Percentiles rank a stretch among this genome's conserved stretches.
Evolutionary conservation across 1,140 invertebrate genomes (phyloP).

Genomic region (Drosophila setifemur): DNA sequence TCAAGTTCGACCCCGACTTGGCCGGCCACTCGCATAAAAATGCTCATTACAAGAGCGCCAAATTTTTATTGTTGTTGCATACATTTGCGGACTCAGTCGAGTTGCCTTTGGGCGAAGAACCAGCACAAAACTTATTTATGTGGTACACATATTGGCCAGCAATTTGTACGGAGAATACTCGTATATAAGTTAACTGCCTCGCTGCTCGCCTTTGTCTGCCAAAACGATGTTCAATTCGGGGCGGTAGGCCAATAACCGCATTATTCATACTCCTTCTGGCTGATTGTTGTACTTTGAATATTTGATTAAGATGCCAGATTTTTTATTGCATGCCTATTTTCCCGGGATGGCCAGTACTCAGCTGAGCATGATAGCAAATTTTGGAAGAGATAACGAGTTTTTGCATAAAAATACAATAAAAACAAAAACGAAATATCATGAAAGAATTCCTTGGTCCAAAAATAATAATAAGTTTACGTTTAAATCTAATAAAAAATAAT

Average conservation of each 20-base stretch:
- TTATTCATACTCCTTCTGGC: conserved; percentile 45
- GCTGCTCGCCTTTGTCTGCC: conserved; percentile 55
- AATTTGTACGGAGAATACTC: conserved; percentile 51
- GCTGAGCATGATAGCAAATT: not conserved
- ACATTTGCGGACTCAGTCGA: conserved; percentile 35
- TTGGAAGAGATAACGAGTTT: too few species aligned
- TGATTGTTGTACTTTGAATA: conserved; percentile 47
- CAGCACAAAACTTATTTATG: conserved; percentile 58
- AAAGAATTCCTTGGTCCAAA: not conserved
- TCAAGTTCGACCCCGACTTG: conserved; percentile 23
- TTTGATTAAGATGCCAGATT: conserved; percentile 46
- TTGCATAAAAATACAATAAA: too few species aligned
- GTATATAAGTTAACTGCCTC: conserved; percentile 51
- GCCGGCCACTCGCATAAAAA: conserved; percentile 44
- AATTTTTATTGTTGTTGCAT: conserved; percentile 70
- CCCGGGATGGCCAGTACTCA: not conserved
- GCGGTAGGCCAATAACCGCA: conserved; percentile 52
- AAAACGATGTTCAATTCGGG: conserved; percentile 18
- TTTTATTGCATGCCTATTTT: conserved; percentile 31
- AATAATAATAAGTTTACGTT: not conserved
- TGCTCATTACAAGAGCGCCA: conserved; percentile 52
- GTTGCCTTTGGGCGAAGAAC: not conserved
- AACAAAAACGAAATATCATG: too few species aligned
- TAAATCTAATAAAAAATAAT: conserved; percentile 14
- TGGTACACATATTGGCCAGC: conserved; percentile 70